phyloP scores from a whole-genome alignment of 2,797 vertebrate species.

The Molossus molossus region DNA sequence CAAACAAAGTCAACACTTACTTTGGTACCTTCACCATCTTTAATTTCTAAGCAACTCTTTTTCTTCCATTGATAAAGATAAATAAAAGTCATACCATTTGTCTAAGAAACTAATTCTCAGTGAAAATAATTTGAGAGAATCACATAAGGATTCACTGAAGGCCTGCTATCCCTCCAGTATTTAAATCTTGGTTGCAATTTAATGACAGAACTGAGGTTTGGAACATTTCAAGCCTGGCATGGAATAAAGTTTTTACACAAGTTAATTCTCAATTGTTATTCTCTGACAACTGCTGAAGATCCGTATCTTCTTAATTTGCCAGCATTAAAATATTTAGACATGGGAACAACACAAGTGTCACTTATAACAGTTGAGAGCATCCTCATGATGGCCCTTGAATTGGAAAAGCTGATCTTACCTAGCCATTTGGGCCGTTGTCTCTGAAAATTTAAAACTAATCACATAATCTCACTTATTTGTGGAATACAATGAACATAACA shows the following conservation, averaged over 20 bases:
- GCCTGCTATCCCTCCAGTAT: background rate
- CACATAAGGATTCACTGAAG: background rate
- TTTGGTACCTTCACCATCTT: background rate
- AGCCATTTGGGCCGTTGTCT: conserved; percentile 81
- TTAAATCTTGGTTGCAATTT: background rate
- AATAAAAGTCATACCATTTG: background rate
- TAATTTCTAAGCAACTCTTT: background rate
- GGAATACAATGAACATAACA: no score
- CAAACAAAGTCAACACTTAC: no score
- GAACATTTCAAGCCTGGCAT: no score
- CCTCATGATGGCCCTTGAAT: background rate
- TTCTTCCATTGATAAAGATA: background rate
- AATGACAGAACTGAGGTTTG: background rate
- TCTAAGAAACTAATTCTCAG: background rate
- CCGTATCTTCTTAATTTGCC: background rate
- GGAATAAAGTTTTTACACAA: no score
- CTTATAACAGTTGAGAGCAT: background rate
- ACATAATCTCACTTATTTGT: no score
- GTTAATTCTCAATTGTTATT: no score
- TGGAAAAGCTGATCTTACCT: conserved; percentile 68
- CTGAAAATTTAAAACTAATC: conserved; percentile 79
- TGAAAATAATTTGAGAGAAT: background rate
- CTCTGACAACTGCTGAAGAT: no score
- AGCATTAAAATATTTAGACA: background rate
- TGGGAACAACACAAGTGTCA: background rate